Percentiles rank a stretch among this genome's conserved stretches.
Conservation (phyloP, 1,140 invertebrate genomes). For the Pseudachorutes palmiensis region DNA sequence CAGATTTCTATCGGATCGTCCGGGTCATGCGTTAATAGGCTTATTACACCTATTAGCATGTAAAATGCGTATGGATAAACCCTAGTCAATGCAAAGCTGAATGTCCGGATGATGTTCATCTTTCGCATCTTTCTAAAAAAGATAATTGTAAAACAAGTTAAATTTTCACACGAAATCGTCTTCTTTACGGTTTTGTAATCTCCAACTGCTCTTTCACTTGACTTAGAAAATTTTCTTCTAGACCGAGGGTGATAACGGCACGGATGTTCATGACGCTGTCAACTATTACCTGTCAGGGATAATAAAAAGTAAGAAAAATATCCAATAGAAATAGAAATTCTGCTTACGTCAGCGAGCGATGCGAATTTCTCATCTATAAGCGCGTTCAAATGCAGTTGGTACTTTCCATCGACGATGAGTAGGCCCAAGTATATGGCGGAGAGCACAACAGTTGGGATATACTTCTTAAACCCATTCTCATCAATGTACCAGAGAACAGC, state of each 20-base stretch:
- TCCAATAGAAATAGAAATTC: no score
- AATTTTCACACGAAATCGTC: neutral
- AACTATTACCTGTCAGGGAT: neutral
- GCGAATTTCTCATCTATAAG: neutral
- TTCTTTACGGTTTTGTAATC: neutral
- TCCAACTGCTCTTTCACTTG: neutral
- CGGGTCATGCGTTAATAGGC: neutral
- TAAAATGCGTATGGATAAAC: neutral
- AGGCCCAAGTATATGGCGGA: neutral
- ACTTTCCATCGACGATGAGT: neutral
- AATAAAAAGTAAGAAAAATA: no score
- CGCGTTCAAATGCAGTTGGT: neutral
- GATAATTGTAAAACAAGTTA: neutral
- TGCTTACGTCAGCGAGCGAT: neutral
- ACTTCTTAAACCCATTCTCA: no score
- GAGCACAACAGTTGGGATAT: no score
- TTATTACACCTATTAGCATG: neutral
- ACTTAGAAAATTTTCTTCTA: neutral
- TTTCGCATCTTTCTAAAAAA: neutral
- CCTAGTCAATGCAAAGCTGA: neutral
- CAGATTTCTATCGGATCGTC: neutral
- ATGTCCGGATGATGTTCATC: neutral
- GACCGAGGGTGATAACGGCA: constrained; percentile 1
- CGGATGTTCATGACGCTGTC: neutral
- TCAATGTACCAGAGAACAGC: no score